Percentiles rank a stretch among this genome's conserved stretches.
These are phyloP conservation scores for Lepetodrilus schrolli DNA, from an alignment of 2,888 invertebrate genomes.

Conservation along the genomic window DNA sequence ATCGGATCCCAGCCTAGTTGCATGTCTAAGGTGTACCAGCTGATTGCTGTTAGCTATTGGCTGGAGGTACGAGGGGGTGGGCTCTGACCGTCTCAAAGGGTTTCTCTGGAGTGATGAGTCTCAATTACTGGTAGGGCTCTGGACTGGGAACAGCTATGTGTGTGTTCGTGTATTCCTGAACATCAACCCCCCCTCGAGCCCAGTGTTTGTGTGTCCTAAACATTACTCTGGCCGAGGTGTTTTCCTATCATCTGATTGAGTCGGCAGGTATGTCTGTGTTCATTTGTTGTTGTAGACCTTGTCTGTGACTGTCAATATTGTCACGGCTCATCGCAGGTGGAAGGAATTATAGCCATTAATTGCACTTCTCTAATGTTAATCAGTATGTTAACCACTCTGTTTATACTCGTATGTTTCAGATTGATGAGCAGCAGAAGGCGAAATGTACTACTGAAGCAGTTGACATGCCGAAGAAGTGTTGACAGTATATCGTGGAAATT, in stretches of 20 bases:
- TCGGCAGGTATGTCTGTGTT: slow-evolving; percentile 9
- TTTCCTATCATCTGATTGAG: slow-evolving; percentile 24
- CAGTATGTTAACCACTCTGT: not conserved
- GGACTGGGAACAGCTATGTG: slow-evolving; percentile 3
- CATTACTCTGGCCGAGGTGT: not conserved
- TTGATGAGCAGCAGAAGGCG: not conserved
- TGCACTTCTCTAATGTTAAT: not conserved
- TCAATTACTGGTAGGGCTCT: not conserved
- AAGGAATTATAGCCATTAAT: slow-evolving; percentile 14
- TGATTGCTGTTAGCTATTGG: slow-evolving; percentile 13
- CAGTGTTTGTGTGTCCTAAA: too few species aligned
- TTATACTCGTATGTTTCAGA: slow-evolving; percentile 8
- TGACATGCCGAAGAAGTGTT: not conserved
- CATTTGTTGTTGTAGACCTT: not conserved
- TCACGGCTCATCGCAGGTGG: not conserved
- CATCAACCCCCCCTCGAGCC: too few species aligned
- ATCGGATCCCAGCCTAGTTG: not conserved
- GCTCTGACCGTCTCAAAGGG: not conserved
- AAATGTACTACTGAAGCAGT: not conserved
- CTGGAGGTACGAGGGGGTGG: not conserved
- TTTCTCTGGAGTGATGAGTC: not conserved
- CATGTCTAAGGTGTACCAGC: not conserved
- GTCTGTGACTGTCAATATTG: slow-evolving; percentile 12
- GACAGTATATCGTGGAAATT: not conserved
- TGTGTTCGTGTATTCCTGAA: slow-evolving; percentile 23